phyloP scores from a whole-genome alignment of 2,888 invertebrate genomes.

The Hofmannophila pseudospretella region DNA sequence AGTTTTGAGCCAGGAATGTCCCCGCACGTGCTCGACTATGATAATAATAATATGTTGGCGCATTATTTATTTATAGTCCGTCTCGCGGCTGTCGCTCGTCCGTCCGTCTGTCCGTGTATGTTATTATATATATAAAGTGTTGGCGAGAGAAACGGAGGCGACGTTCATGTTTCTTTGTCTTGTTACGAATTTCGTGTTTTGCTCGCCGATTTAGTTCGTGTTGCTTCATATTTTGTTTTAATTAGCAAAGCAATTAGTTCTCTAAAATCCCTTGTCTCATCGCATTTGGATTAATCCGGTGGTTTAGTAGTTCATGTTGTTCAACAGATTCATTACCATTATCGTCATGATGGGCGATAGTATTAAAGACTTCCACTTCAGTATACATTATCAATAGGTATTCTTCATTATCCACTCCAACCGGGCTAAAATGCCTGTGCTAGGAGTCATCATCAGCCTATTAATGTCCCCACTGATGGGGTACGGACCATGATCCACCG shows the following conservation, averaged over 20 bases:
- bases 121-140: conserved; percentile 48
- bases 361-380: too few relatives aligned
- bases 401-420: too few relatives aligned
- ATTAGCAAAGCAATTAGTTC: not conserved
- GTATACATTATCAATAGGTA: too few relatives aligned
- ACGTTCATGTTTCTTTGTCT: conserved; percentile 41
- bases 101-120: conserved; percentile 58
- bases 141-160: conserved; percentile 15
- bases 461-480: too few relatives aligned
- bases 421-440: too few relatives aligned
- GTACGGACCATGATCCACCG: too few relatives aligned
- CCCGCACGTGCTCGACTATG: conserved; percentile 71
- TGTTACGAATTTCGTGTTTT: conserved; percentile 22
- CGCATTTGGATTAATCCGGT: not conserved
- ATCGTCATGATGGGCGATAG: too few relatives aligned
- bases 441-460: too few relatives aligned
- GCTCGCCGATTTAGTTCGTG: not conserved
- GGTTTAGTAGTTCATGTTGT: too few relatives aligned
- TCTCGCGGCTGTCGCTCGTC: conserved; percentile 75
- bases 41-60: conserved; percentile 78
- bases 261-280: not conserved
- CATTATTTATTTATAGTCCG: conserved; percentile 76
- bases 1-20: conserved; percentile 60
- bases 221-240: not conserved
- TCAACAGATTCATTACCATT: too few relatives aligned